Evolutionary conservation across 2,888 invertebrate species (phyloP), one percentile per base, ranked within the genome.

Genomic region (Criorhina ranunculi): DNA sequence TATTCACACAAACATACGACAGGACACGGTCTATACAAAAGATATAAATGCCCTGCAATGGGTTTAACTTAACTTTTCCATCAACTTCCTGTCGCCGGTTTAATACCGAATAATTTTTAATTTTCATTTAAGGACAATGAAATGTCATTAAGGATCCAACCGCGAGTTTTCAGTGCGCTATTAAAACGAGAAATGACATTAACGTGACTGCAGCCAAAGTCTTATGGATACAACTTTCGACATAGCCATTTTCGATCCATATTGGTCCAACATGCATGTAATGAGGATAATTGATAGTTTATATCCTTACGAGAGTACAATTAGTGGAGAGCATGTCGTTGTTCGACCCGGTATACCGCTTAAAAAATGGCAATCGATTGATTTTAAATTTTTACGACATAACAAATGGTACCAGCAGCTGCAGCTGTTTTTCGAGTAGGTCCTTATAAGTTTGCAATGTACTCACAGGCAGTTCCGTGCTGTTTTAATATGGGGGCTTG

Each of bases 221-320:
- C 76, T 24, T 51, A 29, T 31, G 29, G 40, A 44, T 46, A 46
- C 8, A 57, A 70, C 66, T 64, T 59, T 15, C 33, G 59, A 12
- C 75, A 57, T n/a, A n/a, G 60, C 19, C 31, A 46, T 55, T 46
- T 49, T 5, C 66, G 42, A 19, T 31, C 40, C 8, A 15, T 37
- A 77, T 51, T 72, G 72, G 29, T 15, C 17, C 72, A 70, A 77
- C 60, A 67, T 62, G 67, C 67, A 67, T 78, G 60, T 78, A 73
- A 78, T 78, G 78, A 73, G 82, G 60, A 83, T 83, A 78, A 83
- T 83, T 83, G 82, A 83, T 82, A 83, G 82, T 83, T 83, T 67
- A 77, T 77, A 60, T 72, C 76, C 59, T 69, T 81, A 57, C 55
- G 49, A 70, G 49, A 70, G 76, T 12, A 66, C 64, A 81, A 81